Percentiles rank a stretch among this genome's conserved stretches.
Evolutionary conservation across 2,113 vertebrate genomes (phyloP).

Genomic region (Lophura nycthemera): DNA sequence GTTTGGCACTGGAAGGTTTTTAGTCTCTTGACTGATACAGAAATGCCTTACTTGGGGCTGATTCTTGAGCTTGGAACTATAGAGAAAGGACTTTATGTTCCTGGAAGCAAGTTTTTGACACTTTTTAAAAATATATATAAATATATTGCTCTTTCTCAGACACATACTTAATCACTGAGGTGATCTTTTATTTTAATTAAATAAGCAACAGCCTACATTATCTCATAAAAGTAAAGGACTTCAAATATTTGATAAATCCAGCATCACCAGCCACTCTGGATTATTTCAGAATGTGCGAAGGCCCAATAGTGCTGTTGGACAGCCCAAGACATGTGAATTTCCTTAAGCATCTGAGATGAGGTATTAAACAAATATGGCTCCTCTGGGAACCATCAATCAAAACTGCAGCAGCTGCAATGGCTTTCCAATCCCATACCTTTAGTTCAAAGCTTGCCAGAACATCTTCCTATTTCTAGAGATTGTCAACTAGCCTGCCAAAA

Average conservation of each 20-base stretch:
- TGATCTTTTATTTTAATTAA: conserved; percentile 35
- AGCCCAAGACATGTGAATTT: not conserved
- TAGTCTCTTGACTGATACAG: not conserved
- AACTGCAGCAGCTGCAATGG: conserved; percentile 29
- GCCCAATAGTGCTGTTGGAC: not conserved
- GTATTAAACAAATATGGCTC: conserved; percentile 44
- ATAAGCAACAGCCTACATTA: not conserved
- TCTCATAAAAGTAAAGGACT: not conserved
- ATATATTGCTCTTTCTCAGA: not conserved
- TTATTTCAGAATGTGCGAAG: not conserved
- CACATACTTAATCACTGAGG: not conserved
- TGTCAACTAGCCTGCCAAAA: conserved; percentile 50
- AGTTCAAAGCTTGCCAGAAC: conserved; percentile 67
- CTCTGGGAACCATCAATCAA: conserved; percentile 45
- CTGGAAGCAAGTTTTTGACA: too few relatives aligned
- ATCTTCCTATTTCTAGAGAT: conserved; percentile 56
- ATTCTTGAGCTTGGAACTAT: not conserved
- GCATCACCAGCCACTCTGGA: not conserved
- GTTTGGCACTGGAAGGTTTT: not conserved
- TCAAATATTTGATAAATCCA: not conserved
- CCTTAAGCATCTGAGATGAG: conserved; percentile 48
- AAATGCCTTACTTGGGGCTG: not conserved
- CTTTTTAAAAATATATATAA: too few relatives aligned
- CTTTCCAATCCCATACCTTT: conserved; percentile 47
- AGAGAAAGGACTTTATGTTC: not conserved